Conservation (phyloP, 2,113 vertebrate species). For the Megaleporinus macrocephalus region DNA sequence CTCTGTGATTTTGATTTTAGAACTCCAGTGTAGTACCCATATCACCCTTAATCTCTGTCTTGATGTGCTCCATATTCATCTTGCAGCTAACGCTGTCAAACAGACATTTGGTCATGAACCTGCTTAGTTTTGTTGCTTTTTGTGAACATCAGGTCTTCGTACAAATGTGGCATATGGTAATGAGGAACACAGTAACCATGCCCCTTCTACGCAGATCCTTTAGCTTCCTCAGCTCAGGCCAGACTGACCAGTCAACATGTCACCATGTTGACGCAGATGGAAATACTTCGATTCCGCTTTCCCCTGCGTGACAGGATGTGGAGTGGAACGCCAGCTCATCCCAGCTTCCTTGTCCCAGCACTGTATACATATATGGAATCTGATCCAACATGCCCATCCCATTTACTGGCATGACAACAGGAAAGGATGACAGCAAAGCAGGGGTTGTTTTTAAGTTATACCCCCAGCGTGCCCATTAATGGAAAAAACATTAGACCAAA, state of each 20-base stretch:
- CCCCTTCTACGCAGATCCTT: constrained; percentile 16
- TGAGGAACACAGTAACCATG: not conserved
- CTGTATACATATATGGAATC: constrained; percentile 23
- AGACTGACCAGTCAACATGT: constrained; percentile 44
- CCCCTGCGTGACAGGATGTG: constrained; percentile 56
- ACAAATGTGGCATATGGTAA: not conserved
- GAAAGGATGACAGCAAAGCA: constrained; percentile 61
- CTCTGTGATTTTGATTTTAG: too few relatives aligned
- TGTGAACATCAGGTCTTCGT: not conserved
- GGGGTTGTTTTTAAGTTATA: constrained; percentile 48
- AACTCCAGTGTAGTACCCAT: not conserved
- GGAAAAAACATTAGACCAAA: constrained; percentile 61
- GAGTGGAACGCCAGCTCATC: constrained; percentile 63
- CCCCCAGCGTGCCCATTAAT: constrained; percentile 59
- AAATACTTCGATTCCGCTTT: constrained; percentile 59
- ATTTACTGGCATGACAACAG: constrained; percentile 63
- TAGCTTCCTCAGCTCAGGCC: constrained; percentile 10
- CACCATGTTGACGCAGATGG: constrained; percentile 61
- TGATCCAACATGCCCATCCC: constrained; percentile 15
- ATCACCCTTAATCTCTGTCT: not conserved
- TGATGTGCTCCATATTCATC: not conserved
- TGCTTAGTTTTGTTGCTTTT: not conserved
- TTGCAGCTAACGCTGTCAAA: not conserved
- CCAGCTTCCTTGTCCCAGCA: constrained; percentile 16
- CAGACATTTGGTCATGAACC: not conserved